Evolutionary conservation across 2,888 invertebrate species (phyloP).

Genomic region (Isotomurus palustris): DNA sequence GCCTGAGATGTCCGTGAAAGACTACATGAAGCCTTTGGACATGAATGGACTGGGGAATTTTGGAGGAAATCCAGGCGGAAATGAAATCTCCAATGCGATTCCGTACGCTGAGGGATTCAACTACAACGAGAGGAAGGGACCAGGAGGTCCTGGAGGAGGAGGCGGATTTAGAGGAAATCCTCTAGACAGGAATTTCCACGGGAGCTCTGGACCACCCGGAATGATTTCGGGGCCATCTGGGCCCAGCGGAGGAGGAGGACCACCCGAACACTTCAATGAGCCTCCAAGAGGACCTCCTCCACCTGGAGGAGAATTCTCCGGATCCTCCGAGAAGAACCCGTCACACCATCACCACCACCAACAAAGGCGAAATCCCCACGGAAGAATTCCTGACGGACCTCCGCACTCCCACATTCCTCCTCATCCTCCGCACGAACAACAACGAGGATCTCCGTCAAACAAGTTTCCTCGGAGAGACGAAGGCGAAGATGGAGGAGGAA

Average conservation of each 20-base stretch:
- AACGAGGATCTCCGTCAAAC: not conserved
- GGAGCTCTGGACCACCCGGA: not conserved
- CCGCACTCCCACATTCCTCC: not conserved
- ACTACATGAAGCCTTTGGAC: constrained; percentile 5
- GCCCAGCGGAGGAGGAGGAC: not conserved
- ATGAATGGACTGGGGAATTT: constrained; percentile 1
- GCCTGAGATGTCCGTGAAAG: constrained; percentile 1
- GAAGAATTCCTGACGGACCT: too few relatives aligned
- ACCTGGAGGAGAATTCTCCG: too few relatives aligned
- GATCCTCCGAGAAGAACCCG: too few relatives aligned
- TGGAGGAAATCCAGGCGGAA: not conserved
- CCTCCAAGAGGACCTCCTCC: too few relatives aligned
- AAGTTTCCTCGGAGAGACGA: too few relatives aligned
- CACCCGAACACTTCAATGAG: not conserved
- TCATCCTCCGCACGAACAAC: not conserved
- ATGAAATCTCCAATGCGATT: not conserved
- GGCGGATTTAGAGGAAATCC: not conserved
- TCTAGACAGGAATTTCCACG: not conserved
- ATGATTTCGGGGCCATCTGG: too few relatives aligned
- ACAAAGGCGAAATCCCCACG: not conserved
- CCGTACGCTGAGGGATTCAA: constrained; percentile 15
- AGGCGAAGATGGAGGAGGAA: too few relatives aligned
- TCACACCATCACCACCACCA: not conserved
- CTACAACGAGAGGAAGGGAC: not conserved
- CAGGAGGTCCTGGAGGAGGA: not conserved